Evolutionary conservation across 64 coral and sea anemone species (phyloP).

Genomic region (Porites australiensis): DNA sequence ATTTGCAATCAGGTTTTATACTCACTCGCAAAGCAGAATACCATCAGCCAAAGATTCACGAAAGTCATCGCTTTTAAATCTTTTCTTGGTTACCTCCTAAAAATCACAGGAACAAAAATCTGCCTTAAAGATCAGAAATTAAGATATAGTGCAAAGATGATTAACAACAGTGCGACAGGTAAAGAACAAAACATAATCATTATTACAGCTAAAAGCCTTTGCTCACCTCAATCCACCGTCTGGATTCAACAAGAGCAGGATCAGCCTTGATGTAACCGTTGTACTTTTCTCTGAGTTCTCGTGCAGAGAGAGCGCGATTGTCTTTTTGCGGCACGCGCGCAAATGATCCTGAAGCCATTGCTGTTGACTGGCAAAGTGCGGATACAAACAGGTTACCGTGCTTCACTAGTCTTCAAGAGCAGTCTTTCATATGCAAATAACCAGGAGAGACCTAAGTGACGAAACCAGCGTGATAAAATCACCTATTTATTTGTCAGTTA

Average conservation of each 20-base stretch:
- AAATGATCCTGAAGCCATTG: conserved; percentile 14
- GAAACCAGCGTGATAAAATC: conserved; percentile 15
- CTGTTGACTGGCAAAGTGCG: background rate
- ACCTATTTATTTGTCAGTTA: background rate
- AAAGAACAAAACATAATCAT: background rate
- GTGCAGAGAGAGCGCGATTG: background rate
- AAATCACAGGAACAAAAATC: conserved; percentile 11
- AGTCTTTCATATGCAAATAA: conserved; percentile 44
- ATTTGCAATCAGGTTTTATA: background rate
- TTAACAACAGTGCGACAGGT: background rate
- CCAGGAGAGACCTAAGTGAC: conserved; percentile 7
- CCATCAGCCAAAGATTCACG: conserved; percentile 71
- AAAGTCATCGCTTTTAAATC: conserved; percentile 58
- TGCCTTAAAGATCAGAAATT: background rate
- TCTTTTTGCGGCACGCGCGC: background rate
- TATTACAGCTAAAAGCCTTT: background rate
- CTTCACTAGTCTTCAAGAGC: background rate
- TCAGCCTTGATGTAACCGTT: conserved; percentile 53
- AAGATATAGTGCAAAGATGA: background rate
- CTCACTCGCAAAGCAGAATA: conserved; percentile 78
- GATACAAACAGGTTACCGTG: background rate
- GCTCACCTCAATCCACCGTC: conserved; percentile 77
- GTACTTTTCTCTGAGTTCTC: conserved; percentile 45
- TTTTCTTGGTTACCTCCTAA: conserved; percentile 40
- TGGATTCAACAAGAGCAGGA: conserved; percentile 31